Evolutionary conservation across 2,888 invertebrate species (phyloP).

Genomic region (Cephus pulcher): DNA sequence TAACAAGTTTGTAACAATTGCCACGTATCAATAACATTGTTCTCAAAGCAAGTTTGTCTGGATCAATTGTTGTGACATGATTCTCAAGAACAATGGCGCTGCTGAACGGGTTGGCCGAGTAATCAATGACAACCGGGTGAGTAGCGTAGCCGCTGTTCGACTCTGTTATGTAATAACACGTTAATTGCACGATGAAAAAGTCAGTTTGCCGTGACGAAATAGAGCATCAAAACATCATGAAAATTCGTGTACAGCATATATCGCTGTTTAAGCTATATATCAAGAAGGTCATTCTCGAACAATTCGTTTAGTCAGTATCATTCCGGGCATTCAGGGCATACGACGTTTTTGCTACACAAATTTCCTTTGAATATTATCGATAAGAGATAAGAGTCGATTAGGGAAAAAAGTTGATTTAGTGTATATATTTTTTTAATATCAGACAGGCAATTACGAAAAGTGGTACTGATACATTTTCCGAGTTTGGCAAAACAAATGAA

Average conservation of each 20-base stretch:
- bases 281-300: background rate
- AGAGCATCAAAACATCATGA: background rate
- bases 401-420: background rate
- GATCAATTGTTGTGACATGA: background rate
- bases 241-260: background rate
- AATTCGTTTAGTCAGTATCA: background rate
- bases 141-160: background rate
- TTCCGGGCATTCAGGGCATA: background rate
- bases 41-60: background rate
- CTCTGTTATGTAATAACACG: background rate
- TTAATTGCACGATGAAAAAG: background rate
- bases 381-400: background rate
- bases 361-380: background rate
- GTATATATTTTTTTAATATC: background rate
- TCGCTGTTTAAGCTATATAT: background rate
- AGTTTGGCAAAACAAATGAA: background rate
- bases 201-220: background rate
- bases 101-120: background rate
- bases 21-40: background rate
- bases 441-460: background rate
- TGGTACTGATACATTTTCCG: background rate
- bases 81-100: background rate
- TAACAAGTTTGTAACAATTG: background rate
- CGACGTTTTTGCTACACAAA: background rate
- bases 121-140: background rate